A percentile compares a stretch with the other conserved stretches of the same genome.
phyloP scores from a whole-genome alignment of 2,888 invertebrate genomes.

The Microchrysa polita region DNA sequence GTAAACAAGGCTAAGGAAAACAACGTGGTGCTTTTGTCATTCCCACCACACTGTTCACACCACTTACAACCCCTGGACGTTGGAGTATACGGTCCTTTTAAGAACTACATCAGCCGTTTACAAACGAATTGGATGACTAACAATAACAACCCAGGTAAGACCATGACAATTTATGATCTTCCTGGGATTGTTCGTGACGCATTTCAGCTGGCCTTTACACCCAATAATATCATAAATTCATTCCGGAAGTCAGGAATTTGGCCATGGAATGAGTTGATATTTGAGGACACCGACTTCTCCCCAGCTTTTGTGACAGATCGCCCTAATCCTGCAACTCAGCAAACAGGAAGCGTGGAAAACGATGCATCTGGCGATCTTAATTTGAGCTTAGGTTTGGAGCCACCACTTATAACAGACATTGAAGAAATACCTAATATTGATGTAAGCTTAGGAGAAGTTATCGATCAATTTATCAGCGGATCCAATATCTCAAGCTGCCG shows the following conservation, averaged over 20 bases:
- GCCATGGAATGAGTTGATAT: conserved; percentile 10
- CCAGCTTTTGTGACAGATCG: conserved; percentile 32
- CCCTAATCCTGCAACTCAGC: conserved; percentile 9
- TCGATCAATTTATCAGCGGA: too few relatives aligned
- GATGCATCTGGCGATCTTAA: too few relatives aligned
- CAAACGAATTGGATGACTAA: conserved; percentile 24
- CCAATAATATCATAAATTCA: conserved; percentile 36
- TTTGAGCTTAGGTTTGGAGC: too few relatives aligned
- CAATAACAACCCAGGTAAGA: conserved; percentile 51
- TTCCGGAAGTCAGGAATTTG: conserved; percentile 41
- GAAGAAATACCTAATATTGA: too few relatives aligned
- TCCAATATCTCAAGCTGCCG: too few relatives aligned
- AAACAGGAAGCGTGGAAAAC: not conserved
- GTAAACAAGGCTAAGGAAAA: conserved; percentile 50
- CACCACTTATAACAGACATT: too few relatives aligned
- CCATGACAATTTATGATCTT: conserved; percentile 52
- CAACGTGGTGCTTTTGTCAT: conserved; percentile 48
- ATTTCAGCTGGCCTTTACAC: conserved; percentile 43
- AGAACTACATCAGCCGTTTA: conserved; percentile 48
- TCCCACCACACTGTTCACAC: conserved; percentile 45
- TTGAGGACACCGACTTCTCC: conserved; percentile 22
- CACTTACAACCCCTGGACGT: conserved; percentile 51
- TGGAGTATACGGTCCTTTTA: conserved; percentile 52
- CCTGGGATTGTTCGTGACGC: conserved; percentile 32
- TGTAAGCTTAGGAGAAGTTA: too few relatives aligned